phyloP scores from a whole-genome alignment of 2,113 vertebrate genomes.

The Oncorhynchus mykiss region DNA sequence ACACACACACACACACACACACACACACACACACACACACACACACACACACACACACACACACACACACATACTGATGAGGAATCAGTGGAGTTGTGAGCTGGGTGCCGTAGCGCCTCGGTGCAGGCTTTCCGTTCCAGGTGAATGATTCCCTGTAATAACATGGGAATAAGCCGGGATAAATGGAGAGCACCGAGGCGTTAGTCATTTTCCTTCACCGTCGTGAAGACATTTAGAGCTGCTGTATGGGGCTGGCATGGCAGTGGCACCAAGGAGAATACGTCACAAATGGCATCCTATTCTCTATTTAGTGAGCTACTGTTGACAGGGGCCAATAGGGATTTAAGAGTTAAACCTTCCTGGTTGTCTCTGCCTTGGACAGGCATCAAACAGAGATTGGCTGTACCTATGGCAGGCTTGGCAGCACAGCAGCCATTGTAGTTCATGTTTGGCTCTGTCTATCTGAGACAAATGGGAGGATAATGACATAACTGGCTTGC shows the following conservation, averaged over 20 bases:
- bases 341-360: not conserved
- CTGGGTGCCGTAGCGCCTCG: not conserved
- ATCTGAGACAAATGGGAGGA: not conserved
- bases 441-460: not conserved
- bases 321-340: slow-evolving; percentile 8
- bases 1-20: too few relatives aligned
- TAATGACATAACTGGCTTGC: not conserved
- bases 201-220: slow-evolving; percentile 55
- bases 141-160: slow-evolving; percentile 57
- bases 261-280: not conserved
- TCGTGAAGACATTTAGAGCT: slow-evolving; percentile 18
- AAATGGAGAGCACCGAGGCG: slow-evolving; percentile 54
- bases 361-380: not conserved
- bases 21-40: too few relatives aligned
- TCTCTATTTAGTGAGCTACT: too few relatives aligned
- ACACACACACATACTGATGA: slow-evolving; percentile 33
- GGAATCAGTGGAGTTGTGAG: slow-evolving; percentile 48
- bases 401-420: not conserved
- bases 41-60: too few relatives aligned
- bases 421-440: not conserved
- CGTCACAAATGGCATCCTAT: too few relatives aligned
- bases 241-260: not conserved
- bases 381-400: not conserved
- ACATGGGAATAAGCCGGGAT: slow-evolving; percentile 40
- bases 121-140: slow-evolving; percentile 46